These are phyloP conservation scores for Ditula angustiorana DNA, from an alignment of 2,888 invertebrate species.

Conservation along the genomic window DNA sequence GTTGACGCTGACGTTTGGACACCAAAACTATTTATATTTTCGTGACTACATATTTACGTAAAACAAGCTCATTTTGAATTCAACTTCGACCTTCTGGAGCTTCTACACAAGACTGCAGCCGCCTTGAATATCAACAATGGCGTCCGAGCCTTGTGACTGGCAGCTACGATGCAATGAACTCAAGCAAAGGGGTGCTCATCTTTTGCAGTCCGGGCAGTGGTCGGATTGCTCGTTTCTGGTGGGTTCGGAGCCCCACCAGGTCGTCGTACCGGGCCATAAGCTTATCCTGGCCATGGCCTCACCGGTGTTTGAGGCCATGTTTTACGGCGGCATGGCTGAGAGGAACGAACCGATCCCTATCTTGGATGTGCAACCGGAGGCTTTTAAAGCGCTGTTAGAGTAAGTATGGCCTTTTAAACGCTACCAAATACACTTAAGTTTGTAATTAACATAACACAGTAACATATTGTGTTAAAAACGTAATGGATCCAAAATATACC, in stretches of 20 bases:
- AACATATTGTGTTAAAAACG: no score
- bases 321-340: slow-evolving; percentile 93
- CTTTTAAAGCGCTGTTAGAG: slow-evolving; percentile 92
- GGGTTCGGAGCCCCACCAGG: slow-evolving; percentile 91
- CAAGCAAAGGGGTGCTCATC: slow-evolving; percentile 89
- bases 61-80: slow-evolving; percentile 16
- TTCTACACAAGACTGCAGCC: not conserved
- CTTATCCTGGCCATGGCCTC: slow-evolving; percentile 94
- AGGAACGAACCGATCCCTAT: slow-evolving; percentile 92
- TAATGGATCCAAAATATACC: no score
- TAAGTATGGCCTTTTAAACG: slow-evolving; percentile 67
- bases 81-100: not conserved
- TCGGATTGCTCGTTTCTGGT: slow-evolving; percentile 93
- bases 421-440: not conserved
- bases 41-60: slow-evolving; percentile 29
- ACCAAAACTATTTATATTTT: slow-evolving; percentile 30
- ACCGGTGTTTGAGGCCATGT: slow-evolving; percentile 96
- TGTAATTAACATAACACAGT: no score
- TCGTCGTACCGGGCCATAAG: slow-evolving; percentile 91
- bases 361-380: slow-evolving; percentile 94
- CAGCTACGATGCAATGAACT: slow-evolving; percentile 90
- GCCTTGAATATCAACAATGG: slow-evolving; percentile 56
- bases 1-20: slow-evolving; percentile 20
- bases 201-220: slow-evolving; percentile 93
- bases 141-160: slow-evolving; percentile 89